These are phyloP conservation scores for Galeruca laticollis DNA, from an alignment of 2,888 invertebrate species.

Conservation along the genomic window DNA sequence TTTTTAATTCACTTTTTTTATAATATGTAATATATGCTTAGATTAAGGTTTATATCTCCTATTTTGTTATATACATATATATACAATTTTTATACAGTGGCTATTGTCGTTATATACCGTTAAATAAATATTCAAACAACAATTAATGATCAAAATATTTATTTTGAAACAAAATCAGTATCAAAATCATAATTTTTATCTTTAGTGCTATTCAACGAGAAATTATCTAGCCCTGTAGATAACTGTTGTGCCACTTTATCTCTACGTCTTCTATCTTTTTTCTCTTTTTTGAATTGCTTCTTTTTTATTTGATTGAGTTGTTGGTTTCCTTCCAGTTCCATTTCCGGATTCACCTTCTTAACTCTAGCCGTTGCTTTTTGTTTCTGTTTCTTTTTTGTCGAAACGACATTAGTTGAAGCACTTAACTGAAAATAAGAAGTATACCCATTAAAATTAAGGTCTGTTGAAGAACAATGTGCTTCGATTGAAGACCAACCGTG, in stretches of 20 bases:
- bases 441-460: no score
- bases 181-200: slow-evolving; percentile 72
- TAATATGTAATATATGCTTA: slow-evolving; percentile 9
- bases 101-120: no score
- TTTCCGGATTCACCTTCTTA: slow-evolving; percentile 72
- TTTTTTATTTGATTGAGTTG: slow-evolving; percentile 73
- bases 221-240: slow-evolving; percentile 75
- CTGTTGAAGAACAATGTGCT: no score
- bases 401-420: slow-evolving; percentile 56
- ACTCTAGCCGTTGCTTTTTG: slow-evolving; percentile 60
- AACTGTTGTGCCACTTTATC: slow-evolving; percentile 76
- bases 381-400: slow-evolving; percentile 47
- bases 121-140: slow-evolving; percentile 1
- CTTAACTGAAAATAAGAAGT: slow-evolving; percentile 53
- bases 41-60: not conserved
- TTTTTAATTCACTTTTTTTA: slow-evolving; percentile 22
- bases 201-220: slow-evolving; percentile 62
- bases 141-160: slow-evolving; percentile 3
- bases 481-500: no score
- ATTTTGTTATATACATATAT: slow-evolving; percentile 9
- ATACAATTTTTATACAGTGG: slow-evolving; percentile 4
- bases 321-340: slow-evolving; percentile 78
- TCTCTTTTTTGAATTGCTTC: slow-evolving; percentile 76
- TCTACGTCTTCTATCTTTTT: slow-evolving; percentile 70
- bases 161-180: slow-evolving; percentile 68